These are phyloP conservation scores for Silurus meridionalis DNA, from an alignment of 2,113 vertebrate genomes.

Conservation along the genomic window DNA sequence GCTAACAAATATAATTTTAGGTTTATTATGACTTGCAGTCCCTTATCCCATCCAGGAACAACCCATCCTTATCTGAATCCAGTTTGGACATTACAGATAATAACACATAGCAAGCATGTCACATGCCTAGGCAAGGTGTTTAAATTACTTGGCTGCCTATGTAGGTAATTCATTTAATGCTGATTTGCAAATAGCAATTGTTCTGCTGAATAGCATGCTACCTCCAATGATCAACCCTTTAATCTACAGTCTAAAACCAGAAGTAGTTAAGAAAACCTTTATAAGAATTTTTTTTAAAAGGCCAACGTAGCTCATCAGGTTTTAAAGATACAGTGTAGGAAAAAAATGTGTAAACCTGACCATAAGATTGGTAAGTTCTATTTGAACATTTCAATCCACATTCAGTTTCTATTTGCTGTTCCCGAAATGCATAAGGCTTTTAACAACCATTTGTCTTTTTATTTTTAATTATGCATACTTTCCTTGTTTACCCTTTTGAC, in stretches of 20 bases:
- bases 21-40: no score
- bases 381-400: no score
- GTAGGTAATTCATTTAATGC: slow-evolving; percentile 44
- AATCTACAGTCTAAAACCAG: slow-evolving; percentile 70
- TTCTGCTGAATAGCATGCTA: slow-evolving; percentile 68
- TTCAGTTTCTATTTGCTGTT: not conserved
- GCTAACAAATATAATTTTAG: no score
- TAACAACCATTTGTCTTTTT: not conserved
- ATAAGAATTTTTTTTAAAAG: slow-evolving; percentile 39
- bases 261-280: slow-evolving; percentile 63
- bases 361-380: no score
- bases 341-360: no score
- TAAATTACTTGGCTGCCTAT: slow-evolving; percentile 59
- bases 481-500: not conserved
- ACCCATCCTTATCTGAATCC: no score
- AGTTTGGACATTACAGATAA: no score
- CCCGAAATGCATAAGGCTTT: not conserved
- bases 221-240: slow-evolving; percentile 69
- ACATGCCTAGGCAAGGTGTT: slow-evolving; percentile 57
- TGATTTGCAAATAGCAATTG: slow-evolving; percentile 60
- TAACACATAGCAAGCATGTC: no score
- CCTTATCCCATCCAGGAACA: no score
- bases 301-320: no score
- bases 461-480: not conserved
- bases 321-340: no score